phyloP scores from a whole-genome alignment of 2,113 vertebrate species.

The Gopherus evgoodei region DNA sequence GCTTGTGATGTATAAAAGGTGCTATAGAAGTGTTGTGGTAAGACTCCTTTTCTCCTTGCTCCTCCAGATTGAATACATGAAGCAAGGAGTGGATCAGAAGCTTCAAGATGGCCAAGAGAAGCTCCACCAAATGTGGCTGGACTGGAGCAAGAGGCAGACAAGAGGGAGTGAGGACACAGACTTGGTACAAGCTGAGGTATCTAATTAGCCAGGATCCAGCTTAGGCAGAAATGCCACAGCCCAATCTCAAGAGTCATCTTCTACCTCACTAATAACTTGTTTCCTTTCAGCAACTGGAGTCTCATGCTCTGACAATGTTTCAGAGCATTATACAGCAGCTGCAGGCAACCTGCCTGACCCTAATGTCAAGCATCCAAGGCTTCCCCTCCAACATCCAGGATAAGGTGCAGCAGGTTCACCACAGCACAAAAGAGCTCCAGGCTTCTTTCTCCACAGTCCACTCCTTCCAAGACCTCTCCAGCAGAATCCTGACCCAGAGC shows the following conservation, averaged over 20 bases:
- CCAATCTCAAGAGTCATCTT: neutral
- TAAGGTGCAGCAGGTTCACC: conserved; percentile 80
- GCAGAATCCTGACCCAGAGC: conserved; percentile 79
- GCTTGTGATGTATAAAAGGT: neutral
- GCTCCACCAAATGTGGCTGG: conserved; percentile 80
- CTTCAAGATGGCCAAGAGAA: conserved; percentile 59
- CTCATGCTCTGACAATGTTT: conserved; percentile 80
- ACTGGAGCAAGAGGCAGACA: conserved; percentile 73
- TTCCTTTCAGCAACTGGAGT: conserved; percentile 77
- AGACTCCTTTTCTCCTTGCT: neutral
- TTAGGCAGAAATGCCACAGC: too few relatives aligned
- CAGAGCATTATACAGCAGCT: conserved; percentile 82
- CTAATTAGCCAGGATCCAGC: neutral
- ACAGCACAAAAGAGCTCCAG: conserved; percentile 81
- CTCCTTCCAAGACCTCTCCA: conserved; percentile 76
- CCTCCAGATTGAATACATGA: neutral
- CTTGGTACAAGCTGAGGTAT: neutral
- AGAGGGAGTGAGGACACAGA: neutral
- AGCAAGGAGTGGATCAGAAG: neutral
- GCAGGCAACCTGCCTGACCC: conserved; percentile 68
- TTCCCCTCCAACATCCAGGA: conserved; percentile 83
- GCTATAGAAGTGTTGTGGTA: neutral
- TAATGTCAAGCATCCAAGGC: conserved; percentile 85
- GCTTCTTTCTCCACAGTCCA: conserved; percentile 75
- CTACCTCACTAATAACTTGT: neutral